These are phyloP conservation scores for Crotalus helleri DNA, from an alignment of 2,113 vertebrate species.

Conservation along the genomic window DNA sequence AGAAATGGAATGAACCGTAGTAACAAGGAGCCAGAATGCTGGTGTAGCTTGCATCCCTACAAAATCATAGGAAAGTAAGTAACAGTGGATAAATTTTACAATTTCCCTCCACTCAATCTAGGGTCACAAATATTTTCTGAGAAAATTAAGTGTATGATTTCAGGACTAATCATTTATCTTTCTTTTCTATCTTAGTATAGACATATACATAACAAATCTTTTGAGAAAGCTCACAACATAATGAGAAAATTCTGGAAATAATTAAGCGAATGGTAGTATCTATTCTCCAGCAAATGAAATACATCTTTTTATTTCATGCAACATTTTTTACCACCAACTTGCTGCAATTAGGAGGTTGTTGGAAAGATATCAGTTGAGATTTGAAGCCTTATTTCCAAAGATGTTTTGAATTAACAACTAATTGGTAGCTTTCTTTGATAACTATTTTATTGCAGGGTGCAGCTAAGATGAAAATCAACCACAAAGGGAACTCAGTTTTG, in stretches of 20 bases:
- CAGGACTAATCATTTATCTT: background rate
- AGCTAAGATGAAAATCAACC: constrained; percentile 66
- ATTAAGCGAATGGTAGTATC: constrained; percentile 63
- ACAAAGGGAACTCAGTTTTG: constrained; percentile 67
- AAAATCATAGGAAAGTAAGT: background rate
- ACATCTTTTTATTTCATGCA: constrained; percentile 54
- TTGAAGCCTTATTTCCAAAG: constrained; percentile 60
- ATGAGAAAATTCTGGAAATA: constrained; percentile 63
- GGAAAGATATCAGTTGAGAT: constrained; percentile 70
- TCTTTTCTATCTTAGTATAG: constrained; percentile 25
- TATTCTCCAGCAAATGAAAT: constrained; percentile 59
- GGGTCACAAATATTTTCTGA: background rate
- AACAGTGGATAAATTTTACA: background rate
- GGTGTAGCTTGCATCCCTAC: background rate
- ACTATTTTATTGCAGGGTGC: constrained; percentile 67
- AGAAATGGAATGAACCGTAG: background rate
- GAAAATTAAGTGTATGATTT: background rate
- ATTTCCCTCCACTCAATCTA: background rate
- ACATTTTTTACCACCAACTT: constrained; percentile 65
- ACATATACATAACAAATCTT: constrained; percentile 56
- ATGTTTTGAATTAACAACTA: constrained; percentile 71
- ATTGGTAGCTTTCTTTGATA: constrained; percentile 72
- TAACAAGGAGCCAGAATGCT: background rate
- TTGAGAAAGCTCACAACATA: constrained; percentile 46
- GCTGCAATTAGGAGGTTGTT: constrained; percentile 68